Percentiles rank a stretch among this genome's conserved stretches.
Evolutionary conservation across 2,797 vertebrate species (phyloP).

Genomic region (Caiman crocodilus): DNA sequence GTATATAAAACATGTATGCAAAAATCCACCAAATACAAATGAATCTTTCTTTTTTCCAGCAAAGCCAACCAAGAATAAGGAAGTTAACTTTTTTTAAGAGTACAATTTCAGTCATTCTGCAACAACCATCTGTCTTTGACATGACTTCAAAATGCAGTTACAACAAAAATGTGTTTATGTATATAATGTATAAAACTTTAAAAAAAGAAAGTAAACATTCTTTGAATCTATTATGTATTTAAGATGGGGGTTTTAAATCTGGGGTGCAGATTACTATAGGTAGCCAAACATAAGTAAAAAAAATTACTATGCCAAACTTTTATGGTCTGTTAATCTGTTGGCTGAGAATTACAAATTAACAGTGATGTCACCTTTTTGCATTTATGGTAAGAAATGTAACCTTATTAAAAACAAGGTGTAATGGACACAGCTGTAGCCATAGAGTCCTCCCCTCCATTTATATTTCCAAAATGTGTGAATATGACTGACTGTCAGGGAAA

Average conservation of each 20-base stretch:
- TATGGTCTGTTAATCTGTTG: slow-evolving; percentile 37
- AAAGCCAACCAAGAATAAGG: slow-evolving; percentile 11
- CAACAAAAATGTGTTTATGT: background rate
- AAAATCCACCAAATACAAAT: background rate
- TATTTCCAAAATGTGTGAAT: background rate
- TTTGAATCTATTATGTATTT: slow-evolving; percentile 66
- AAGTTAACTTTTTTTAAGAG: background rate
- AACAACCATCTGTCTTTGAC: background rate
- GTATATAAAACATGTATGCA: background rate
- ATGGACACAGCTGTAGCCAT: slow-evolving; percentile 50
- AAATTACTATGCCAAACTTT: slow-evolving; percentile 57
- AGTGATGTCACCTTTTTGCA: slow-evolving; percentile 48
- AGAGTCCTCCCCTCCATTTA: background rate
- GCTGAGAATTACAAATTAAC: slow-evolving; percentile 35
- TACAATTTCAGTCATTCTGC: slow-evolving; percentile 10
- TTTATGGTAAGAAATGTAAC: slow-evolving; percentile 41
- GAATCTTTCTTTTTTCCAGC: slow-evolving; percentile 6
- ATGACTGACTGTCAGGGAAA: background rate
- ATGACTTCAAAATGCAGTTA: slow-evolving; percentile 51
- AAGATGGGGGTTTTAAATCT: slow-evolving; percentile 69
- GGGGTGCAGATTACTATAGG: slow-evolving; percentile 59
- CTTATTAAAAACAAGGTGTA: slow-evolving; percentile 49
- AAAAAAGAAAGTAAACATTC: slow-evolving; percentile 63
- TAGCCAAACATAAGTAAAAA: slow-evolving; percentile 25
- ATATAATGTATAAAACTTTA: slow-evolving; percentile 56